Evolutionary conservation across 2,888 invertebrate species (phyloP), one percentile per base, ranked within the genome.

Genomic region (Exocentrus adspersus): DNA sequence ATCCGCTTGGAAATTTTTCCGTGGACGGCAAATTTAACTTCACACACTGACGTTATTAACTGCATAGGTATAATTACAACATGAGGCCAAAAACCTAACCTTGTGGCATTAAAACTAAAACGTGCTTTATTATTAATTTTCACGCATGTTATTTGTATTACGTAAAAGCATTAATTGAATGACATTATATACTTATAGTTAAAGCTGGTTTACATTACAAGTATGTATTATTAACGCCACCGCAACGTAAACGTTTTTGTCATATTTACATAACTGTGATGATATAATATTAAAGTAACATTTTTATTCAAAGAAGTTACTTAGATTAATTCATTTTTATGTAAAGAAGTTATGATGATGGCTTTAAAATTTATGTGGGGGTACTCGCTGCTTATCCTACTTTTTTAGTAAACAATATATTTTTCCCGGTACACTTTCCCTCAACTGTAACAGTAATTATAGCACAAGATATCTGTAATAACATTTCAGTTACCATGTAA

Each of bases 111-210:
- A 43, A 43, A n/a, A 30, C 37, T 42, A 54, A 24, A 45, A 24
- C 19, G 42, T 14, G 20, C 37, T 9, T 19, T 20, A 43, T 54
- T 54, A 43, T 43, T 54, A 43, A 54, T 54, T 54, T 54, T 21
- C 28, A 54, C 37, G 43, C 48, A 12, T 48, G 28, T 12, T 54
- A 54, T 54, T 24, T 43, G 16, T 28, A 43, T 54, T 54, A 54
- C 54, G 54, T 54, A 54, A 54, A 54, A 30, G 6, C 37, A n/a
- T n/a, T n/a, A n/a, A n/a, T n/a, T n/a, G n/a, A 24, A 54, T 43
- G 43, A 28, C 43, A 30, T 54, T 45, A 43, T 43, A 43, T 54
- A 28, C 43, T 17, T 37, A 37, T 24, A 24, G 3, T 16, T 42
- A 43, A 51, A 19, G 51, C 19, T 32, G 51, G 51, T 51, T 51